Percentiles rank a stretch among this genome's conserved stretches.
These are phyloP conservation scores for Parotocinclus haroldoi DNA, from an alignment of 2,797 vertebrate species.

Conservation along the genomic window DNA sequence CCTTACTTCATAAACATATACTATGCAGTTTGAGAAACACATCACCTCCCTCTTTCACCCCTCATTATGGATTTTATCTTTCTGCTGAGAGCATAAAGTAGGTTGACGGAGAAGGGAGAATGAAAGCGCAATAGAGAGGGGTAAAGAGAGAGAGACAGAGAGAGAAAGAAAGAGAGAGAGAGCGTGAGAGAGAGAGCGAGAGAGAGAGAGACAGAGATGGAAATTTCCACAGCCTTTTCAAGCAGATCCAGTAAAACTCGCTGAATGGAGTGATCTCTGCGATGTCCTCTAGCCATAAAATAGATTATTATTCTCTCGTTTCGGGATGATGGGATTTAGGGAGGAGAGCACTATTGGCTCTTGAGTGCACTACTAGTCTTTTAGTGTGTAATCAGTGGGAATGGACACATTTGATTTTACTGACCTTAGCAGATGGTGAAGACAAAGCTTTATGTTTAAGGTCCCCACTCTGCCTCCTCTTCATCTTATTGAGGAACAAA, in stretches of 20 bases:
- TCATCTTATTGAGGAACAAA: not conserved
- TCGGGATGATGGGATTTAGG: conserved; percentile 13
- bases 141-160: not conserved
- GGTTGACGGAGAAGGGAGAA: conserved; percentile 29
- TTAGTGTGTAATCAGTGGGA: conserved; percentile 19
- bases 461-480: not conserved
- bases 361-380: conserved; percentile 15
- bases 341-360: conserved; percentile 11
- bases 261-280: conserved; percentile 30
- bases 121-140: conserved; percentile 18
- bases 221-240: conserved; percentile 23
- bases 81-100: conserved; percentile 24
- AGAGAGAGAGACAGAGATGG: not conserved
- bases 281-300: conserved; percentile 31
- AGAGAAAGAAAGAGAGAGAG: not conserved
- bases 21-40: conserved; percentile 22
- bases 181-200: not conserved
- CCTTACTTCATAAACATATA: conserved; percentile 3
- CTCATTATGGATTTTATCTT: conserved; percentile 23
- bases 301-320: conserved; percentile 32
- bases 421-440: conserved; percentile 24
- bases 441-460: conserved; percentile 19
- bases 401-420: conserved; percentile 39
- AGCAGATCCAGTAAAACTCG: conserved; percentile 33
- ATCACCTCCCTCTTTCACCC: conserved; percentile 21